These are phyloP conservation scores for Sylvilagus bachmani DNA, from an alignment of 2,113 vertebrate genomes.

Conservation along the genomic window DNA sequence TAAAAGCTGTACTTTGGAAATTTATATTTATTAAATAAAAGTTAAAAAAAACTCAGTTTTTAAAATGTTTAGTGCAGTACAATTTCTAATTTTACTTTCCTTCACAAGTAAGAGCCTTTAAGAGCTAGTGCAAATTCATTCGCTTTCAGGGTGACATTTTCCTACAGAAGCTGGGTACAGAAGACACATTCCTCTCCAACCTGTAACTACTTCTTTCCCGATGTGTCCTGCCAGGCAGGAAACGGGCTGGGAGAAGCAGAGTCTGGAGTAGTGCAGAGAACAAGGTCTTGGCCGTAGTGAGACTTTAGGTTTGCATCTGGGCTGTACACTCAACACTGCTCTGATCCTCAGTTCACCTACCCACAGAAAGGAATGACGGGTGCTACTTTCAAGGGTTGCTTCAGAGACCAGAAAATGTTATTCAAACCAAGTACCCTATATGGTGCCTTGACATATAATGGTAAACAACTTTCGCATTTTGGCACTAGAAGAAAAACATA, in stretches of 20 bases:
- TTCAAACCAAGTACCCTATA: neutral
- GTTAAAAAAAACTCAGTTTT: no score
- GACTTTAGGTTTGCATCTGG: neutral
- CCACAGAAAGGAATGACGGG: neutral
- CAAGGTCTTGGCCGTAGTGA: neutral
- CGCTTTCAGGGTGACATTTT: neutral
- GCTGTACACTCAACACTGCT: neutral
- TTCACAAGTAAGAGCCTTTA: neutral
- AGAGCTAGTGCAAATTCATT: neutral
- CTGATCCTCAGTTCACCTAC: neutral
- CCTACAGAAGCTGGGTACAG: neutral
- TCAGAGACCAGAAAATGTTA: neutral
- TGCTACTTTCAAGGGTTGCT: neutral
- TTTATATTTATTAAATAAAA: no score
- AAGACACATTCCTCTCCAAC: neutral
- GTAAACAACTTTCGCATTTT: neutral
- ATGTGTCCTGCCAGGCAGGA: neutral
- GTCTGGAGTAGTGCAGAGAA: neutral
- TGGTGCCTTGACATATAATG: neutral
- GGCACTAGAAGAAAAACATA: neutral
- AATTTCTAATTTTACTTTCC: slow-evolving; percentile 41
- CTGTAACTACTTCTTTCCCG: neutral
- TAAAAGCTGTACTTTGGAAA: no score
- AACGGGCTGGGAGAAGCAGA: neutral
- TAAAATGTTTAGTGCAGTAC: neutral